phyloP scores from a whole-genome alignment of 2,888 invertebrate species.

The Oeneis ivallda region DNA sequence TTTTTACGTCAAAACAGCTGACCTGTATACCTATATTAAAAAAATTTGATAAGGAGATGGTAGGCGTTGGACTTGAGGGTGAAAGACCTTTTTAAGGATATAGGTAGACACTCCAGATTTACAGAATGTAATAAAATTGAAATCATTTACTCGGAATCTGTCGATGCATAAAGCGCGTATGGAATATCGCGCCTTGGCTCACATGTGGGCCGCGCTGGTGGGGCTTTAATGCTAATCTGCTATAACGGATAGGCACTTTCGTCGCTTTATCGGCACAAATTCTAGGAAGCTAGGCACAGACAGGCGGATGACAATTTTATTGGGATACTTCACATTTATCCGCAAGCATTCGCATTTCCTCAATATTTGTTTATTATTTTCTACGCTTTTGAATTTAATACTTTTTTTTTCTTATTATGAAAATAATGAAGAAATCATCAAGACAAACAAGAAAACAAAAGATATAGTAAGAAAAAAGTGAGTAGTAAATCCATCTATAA shows the following conservation, averaged over 20 bases:
- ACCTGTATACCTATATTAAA: too few species aligned
- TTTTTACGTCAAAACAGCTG: too few species aligned
- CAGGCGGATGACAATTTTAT: conserved; percentile 21
- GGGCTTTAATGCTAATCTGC: conserved; percentile 66
- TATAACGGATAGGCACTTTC: conserved; percentile 63
- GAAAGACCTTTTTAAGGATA: not conserved
- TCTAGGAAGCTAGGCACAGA: conserved; percentile 33
- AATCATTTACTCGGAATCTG: conserved; percentile 39
- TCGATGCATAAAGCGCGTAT: conserved; percentile 40
- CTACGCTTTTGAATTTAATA: too few species aligned
- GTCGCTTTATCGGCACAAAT: conserved; percentile 44
- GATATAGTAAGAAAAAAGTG: too few species aligned
- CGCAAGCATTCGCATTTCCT: conserved; percentile 7
- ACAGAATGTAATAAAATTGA: conserved; percentile 15
- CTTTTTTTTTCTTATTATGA: too few species aligned
- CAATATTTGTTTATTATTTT: too few species aligned
- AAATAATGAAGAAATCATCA: too few species aligned
- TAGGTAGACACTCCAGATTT: not conserved
- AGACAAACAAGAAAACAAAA: too few species aligned
- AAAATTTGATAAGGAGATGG: too few species aligned
- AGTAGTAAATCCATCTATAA: too few species aligned
- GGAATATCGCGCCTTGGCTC: conserved; percentile 48
- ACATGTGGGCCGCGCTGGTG: conserved; percentile 42
- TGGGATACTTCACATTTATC: conserved; percentile 21
- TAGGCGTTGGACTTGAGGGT: not conserved